These are phyloP conservation scores for Thelaira solivaga DNA, from an alignment of 2,888 invertebrate genomes.

Conservation along the genomic window DNA sequence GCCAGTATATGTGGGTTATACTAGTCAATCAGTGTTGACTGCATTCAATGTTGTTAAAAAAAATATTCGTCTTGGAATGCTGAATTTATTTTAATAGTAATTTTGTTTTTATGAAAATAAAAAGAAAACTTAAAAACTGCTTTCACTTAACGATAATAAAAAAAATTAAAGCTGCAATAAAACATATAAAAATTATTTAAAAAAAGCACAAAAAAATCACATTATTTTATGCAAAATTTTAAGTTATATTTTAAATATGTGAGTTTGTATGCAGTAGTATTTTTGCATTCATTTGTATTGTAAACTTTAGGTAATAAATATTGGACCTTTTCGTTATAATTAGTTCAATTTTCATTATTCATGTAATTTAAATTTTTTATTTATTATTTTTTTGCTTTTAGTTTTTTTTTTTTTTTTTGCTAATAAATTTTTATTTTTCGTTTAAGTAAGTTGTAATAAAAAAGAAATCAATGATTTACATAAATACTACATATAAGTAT, in stretches of 20 bases:
- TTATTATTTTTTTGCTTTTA: slow-evolving; percentile 32
- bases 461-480: slow-evolving; percentile 48
- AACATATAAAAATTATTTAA: slow-evolving; percentile 18
- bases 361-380: background rate
- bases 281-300: too few relatives aligned
- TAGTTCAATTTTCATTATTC: slow-evolving; percentile 38
- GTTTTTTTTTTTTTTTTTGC: slow-evolving; percentile 15
- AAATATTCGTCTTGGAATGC: slow-evolving; percentile 39
- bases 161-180: slow-evolving; percentile 48
- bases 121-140: slow-evolving; percentile 32
- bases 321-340: slow-evolving; percentile 56
- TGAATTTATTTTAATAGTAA: slow-evolving; percentile 40
- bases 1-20: too few relatives aligned
- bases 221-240: slow-evolving; percentile 39
- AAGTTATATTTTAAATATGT: slow-evolving; percentile 2
- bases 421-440: slow-evolving; percentile 38
- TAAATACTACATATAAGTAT: slow-evolving; percentile 45
- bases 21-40: too few relatives aligned
- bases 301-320: slow-evolving; percentile 53
- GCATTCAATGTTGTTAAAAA: background rate
- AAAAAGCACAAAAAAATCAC: slow-evolving; percentile 45
- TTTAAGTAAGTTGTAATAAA: slow-evolving; percentile 1
- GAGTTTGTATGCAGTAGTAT: too few relatives aligned
- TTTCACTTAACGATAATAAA: slow-evolving; percentile 38
- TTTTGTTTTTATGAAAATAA: slow-evolving; percentile 19